Conservation (phyloP, 2,888 invertebrate genomes). For the Chloroclystis v-ata region DNA sequence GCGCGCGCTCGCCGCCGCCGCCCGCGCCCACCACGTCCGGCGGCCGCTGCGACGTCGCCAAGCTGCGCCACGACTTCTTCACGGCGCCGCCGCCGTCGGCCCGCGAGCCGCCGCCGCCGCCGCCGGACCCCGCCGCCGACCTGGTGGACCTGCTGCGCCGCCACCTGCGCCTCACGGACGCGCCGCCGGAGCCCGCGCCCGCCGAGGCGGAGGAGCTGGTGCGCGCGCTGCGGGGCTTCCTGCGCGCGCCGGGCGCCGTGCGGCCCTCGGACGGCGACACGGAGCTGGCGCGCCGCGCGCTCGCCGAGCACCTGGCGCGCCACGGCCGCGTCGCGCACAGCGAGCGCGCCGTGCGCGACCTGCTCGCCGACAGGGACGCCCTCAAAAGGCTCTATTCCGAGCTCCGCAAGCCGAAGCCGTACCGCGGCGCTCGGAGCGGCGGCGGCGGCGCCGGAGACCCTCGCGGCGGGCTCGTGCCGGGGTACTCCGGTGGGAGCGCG, state of each 20-base stretch:
- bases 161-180: conserved; percentile 80
- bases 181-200: conserved; percentile 58
- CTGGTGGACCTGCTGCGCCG: conserved; percentile 82
- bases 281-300: conserved; percentile 68
- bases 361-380: conserved; percentile 84
- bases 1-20: conserved; percentile 80
- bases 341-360: conserved; percentile 83
- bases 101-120: conserved; percentile 43
- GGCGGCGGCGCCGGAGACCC: conserved; percentile 38
- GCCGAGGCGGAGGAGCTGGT: conserved; percentile 81
- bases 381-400: conserved; percentile 86
- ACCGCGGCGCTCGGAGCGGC: conserved; percentile 62
- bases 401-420: conserved; percentile 81
- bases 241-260: conserved; percentile 52
- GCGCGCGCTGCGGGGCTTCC: conserved; percentile 80
- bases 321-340: conserved; percentile 81
- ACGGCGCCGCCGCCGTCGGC: conserved; percentile 42
- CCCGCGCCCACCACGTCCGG: conserved; percentile 71
- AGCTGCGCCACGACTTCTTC: conserved; percentile 82
- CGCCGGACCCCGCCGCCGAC: conserved; percentile 64
- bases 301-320: conserved; percentile 82
- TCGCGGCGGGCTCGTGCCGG: conserved; percentile 51
- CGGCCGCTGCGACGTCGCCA: conserved; percentile 83
- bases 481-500: conserved; percentile 11
- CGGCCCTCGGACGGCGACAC: conserved; percentile 48